Evolutionary conservation across 2,888 invertebrate genomes (phyloP).

Genomic region (Calephelis perditalis): DNA sequence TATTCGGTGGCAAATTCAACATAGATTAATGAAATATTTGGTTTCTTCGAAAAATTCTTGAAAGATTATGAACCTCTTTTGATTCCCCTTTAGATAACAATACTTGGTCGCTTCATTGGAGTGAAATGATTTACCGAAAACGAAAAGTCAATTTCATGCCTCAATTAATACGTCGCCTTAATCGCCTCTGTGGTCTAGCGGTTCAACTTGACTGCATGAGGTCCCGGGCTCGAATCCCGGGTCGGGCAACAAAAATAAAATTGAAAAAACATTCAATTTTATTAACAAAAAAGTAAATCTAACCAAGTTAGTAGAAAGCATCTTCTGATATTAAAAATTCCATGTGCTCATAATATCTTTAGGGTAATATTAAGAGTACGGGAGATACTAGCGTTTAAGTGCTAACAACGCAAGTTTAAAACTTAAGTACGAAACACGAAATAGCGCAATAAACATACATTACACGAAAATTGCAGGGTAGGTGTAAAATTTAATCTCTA

Average conservation of each 20-base stretch:
- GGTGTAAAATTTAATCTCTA: conserved; percentile 17
- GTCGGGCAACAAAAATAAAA: too few species aligned
- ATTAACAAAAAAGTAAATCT: too few species aligned
- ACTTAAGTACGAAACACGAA: not conserved
- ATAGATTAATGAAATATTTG: conserved; percentile 29
- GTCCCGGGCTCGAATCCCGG: too few species aligned
- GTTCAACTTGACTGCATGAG: too few species aligned
- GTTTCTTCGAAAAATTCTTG: conserved; percentile 16
- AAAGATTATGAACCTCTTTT: conserved; percentile 14
- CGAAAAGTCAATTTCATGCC: not conserved
- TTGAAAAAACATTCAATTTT: too few species aligned
- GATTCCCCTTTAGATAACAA: conserved; percentile 9
- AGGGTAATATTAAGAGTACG: not conserved
- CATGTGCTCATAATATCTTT: not conserved
- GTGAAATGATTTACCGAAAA: not conserved
- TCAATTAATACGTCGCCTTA: too few species aligned
- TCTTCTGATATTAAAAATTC: too few species aligned
- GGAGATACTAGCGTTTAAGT: not conserved
- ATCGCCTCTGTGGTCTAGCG: too few species aligned
- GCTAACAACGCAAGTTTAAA: not conserved
- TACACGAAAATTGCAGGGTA: not conserved
- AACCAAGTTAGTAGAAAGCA: too few species aligned
- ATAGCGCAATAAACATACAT: not conserved
- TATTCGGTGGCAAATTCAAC: conserved; percentile 44
- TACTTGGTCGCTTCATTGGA: conserved; percentile 1